Percentiles rank a stretch among this genome's conserved stretches.
Conservation (phyloP, 2,797 vertebrate genomes). For the Xerus rutilus region DNA sequence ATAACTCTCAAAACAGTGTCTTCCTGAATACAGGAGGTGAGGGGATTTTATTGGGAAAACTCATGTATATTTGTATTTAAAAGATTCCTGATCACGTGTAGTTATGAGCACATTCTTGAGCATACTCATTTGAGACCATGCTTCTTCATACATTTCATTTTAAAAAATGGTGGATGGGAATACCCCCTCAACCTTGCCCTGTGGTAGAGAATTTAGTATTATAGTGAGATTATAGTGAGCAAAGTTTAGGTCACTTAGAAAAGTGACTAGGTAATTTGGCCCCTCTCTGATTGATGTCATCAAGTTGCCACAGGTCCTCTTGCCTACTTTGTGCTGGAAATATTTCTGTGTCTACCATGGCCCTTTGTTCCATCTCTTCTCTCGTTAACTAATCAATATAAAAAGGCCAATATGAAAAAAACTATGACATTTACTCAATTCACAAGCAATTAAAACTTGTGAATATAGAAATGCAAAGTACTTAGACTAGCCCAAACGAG, state of each 20-base stretch:
- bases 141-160: not conserved
- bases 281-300: not conserved
- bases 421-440: not conserved
- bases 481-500: not conserved
- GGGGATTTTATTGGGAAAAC: not conserved
- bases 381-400: not conserved
- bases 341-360: not conserved
- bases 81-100: not conserved
- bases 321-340: not conserved
- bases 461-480: not conserved
- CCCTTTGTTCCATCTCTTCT: not conserved
- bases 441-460: conserved; percentile 3
- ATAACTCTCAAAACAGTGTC: not conserved
- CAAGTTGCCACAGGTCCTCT: not conserved
- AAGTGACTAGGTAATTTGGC: not conserved
- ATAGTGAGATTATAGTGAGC: not conserved
- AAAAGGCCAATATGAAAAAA: not conserved
- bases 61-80: not conserved
- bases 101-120: not conserved
- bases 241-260: not conserved
- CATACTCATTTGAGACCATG: not conserved
- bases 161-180: not conserved
- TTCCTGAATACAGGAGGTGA: not conserved
- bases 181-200: not conserved
- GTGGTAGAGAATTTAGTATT: not conserved